Evolutionary conservation across 2,888 invertebrate species (phyloP).

Genomic region (Zele albiditarsus): DNA sequence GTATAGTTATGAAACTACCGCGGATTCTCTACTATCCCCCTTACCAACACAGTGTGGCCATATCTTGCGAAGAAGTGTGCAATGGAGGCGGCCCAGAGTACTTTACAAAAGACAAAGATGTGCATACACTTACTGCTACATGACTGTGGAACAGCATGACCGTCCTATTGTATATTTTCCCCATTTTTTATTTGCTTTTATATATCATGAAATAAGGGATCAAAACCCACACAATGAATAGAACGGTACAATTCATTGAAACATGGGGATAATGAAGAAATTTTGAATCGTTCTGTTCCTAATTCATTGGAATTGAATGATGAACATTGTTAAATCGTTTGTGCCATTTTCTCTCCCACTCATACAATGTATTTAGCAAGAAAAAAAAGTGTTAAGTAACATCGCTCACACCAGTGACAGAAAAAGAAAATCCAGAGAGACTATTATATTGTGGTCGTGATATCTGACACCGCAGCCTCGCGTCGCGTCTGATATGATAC

Average conservation of each 20-base stretch:
- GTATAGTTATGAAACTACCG: constrained; percentile 68
- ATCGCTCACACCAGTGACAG: background rate
- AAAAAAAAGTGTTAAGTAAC: background rate
- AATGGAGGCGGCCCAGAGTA: background rate
- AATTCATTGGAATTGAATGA: background rate
- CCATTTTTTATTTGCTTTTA: background rate
- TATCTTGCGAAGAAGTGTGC: constrained; percentile 6
- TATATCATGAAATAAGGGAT: background rate
- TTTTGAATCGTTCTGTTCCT: too few species aligned
- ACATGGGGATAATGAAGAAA: too few species aligned
- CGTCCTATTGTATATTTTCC: background rate
- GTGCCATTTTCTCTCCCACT: background rate
- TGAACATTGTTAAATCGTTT: background rate
- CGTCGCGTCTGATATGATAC: constrained; percentile 49
- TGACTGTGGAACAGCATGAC: background rate
- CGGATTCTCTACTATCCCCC: constrained; percentile 54
- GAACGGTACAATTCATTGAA: too few species aligned
- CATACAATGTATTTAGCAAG: background rate
- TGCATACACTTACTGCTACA: background rate
- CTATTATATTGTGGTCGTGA: constrained; percentile 28
- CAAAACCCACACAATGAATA: too few species aligned
- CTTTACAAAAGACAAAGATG: background rate
- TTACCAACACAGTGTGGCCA: constrained; percentile 2
- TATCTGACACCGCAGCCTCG: constrained; percentile 52
- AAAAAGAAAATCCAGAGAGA: background rate